Evolutionary conservation across 1,140 invertebrate genomes (phyloP).

Genomic region (Bursaphelenchus mucronatus): DNA sequence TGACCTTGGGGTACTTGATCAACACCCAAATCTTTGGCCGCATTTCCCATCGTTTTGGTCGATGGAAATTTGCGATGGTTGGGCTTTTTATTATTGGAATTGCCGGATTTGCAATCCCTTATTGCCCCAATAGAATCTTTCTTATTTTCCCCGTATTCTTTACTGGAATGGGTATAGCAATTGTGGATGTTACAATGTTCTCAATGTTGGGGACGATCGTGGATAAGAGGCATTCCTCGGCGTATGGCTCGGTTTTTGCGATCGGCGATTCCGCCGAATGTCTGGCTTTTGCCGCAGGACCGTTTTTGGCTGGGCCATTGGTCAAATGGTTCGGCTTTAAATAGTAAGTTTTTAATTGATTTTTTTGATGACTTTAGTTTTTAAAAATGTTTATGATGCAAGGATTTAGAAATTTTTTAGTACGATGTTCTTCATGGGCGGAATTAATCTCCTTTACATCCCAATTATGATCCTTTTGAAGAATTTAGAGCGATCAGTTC

Average conservation of each 20-base stretch:
- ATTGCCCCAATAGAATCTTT: conserved; percentile 79
- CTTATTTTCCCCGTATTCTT: conserved; percentile 90
- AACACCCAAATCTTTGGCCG: conserved; percentile 98
- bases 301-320: conserved; percentile 59
- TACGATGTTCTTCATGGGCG: conserved; percentile 90
- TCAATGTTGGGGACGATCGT: conserved; percentile 91
- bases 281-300: conserved; percentile 81
- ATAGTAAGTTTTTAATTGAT: no score
- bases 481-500: conserved; percentile 61
- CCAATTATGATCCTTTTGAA: conserved; percentile 81
- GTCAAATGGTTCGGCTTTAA: conserved; percentile 52
- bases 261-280: conserved; percentile 98
- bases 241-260: conserved; percentile 91
- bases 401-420: conserved; percentile 16
- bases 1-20: conserved; percentile 90
- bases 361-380: no score
- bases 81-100: conserved; percentile 88
- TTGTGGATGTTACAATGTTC: conserved; percentile 82
- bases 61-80: conserved; percentile 87
- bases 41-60: conserved; percentile 89
- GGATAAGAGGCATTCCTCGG: conserved; percentile 86
- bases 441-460: conserved; percentile 88
- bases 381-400: no score
- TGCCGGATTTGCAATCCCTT: conserved; percentile 73
- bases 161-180: conserved; percentile 91